Evolutionary conservation across 2,797 vertebrate species (phyloP), one percentile per base, ranked within the genome.

Genomic region (Melanotaenia maccullochi): DNA sequence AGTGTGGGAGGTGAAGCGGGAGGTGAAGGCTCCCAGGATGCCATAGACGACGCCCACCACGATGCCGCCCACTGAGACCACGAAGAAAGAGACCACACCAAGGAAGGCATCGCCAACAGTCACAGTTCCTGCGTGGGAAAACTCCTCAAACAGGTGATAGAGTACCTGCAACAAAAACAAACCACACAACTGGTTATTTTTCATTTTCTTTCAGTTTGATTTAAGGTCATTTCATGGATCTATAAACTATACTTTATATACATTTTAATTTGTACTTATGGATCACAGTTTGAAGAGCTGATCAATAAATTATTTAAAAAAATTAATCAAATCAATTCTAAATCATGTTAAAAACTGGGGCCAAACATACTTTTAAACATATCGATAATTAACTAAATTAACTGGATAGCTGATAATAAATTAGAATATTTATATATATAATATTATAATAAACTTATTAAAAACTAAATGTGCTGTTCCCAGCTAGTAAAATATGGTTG

Each of bases 61-160:
- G 85, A 99, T 63, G 0, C 98, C 98, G 0, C 98, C 98, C 47
- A 98, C 76, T 0, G 96, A 91, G 42, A 99, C 97, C 87, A 98
- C 96, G 0, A 99, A 95, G 94, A 99, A 99, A 84, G 96, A 97
- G 82, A 96, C 79, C 80, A 98, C 93, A 2, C 97, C 97, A 1
- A 99, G 94, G 71, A 97, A n/a, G 33, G 96, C 96, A 42, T 99
- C 96, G 0, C 71, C 68, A 14, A 96, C 81, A 0, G 95, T 95
- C 73, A 98, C 93, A 0, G 70, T 80, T 2, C 95, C 95, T 0
- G 92, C 93, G 28, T 38, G 91, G 44, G 95, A 93, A 77, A 96
- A 98, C 92, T 99, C 98, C 89, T 97, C 93, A 52, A 99, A 98
- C 80, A 99, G 94, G 85, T 99, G 97, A 79, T 99, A 99, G 68